phyloP scores from a whole-genome alignment of 2,888 invertebrate species.

The Horisme vitalbata region DNA sequence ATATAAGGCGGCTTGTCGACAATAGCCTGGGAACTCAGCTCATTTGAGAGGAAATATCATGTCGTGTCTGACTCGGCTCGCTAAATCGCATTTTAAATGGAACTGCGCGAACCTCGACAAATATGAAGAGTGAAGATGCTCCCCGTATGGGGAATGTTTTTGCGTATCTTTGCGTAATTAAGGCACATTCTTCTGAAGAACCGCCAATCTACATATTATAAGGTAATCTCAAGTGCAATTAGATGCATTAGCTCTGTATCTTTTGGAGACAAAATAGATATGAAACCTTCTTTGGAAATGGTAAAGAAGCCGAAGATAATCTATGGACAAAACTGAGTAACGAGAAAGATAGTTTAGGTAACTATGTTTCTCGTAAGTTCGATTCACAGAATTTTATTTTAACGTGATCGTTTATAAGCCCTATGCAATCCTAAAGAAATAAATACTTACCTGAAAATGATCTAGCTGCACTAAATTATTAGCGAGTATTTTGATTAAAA shows the following conservation, averaged over 20 bases:
- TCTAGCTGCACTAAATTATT: too few relatives aligned
- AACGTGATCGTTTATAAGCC: too few relatives aligned
- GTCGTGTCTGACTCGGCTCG: conserved; percentile 57
- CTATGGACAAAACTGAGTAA: too few relatives aligned
- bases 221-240: conserved; percentile 21
- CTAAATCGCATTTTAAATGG: conserved; percentile 74
- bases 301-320: neutral
- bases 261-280: neutral
- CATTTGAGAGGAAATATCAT: conserved; percentile 81
- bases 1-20: conserved; percentile 74
- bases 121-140: conserved; percentile 42
- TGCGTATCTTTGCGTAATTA: conserved; percentile 31
- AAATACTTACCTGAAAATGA: too few relatives aligned
- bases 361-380: too few relatives aligned
- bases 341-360: too few relatives aligned
- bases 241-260: neutral
- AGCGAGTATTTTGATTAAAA: too few relatives aligned
- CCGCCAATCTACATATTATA: conserved; percentile 29
- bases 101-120: conserved; percentile 50
- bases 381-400: too few relatives aligned
- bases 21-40: conserved; percentile 80
- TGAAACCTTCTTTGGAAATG: conserved; percentile 1
- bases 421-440: too few relatives aligned
- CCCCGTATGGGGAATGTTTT: conserved; percentile 27
- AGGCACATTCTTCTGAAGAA: conserved; percentile 21